Conservation (phyloP, 2,113 vertebrate species). For the Corythoichthys intestinalis region DNA sequence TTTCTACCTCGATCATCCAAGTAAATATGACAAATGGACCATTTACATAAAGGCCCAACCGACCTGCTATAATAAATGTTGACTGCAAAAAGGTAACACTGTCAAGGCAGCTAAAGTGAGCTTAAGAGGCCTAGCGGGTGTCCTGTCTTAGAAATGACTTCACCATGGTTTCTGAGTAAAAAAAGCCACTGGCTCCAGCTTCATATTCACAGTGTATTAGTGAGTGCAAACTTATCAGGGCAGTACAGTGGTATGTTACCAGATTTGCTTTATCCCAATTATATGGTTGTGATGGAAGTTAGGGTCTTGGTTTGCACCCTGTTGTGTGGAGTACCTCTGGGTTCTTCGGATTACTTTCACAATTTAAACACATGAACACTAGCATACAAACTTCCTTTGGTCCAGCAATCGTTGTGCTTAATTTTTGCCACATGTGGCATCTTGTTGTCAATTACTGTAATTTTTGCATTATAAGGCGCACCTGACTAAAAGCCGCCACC, state of each 20-base stretch:
- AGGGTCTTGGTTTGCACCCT: background rate
- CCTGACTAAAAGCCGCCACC: too few species aligned
- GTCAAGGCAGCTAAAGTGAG: background rate
- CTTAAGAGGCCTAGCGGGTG: background rate
- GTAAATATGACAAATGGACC: background rate
- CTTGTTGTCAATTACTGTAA: too few species aligned
- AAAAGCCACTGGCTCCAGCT: background rate
- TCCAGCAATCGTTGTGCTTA: too few species aligned
- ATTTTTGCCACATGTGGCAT: too few species aligned
- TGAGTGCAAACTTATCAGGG: background rate
- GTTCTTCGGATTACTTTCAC: background rate
- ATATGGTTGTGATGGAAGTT: background rate
- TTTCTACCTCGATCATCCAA: background rate
- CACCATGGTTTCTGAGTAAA: background rate
- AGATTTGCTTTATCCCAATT: background rate
- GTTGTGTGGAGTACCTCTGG: background rate
- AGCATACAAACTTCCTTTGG: too few species aligned
- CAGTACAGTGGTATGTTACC: background rate
- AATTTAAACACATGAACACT: background rate
- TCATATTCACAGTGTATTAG: background rate
- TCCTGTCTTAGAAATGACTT: conserved; percentile 1
- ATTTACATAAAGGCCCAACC: background rate
- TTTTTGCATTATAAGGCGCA: too few species aligned
- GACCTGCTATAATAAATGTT: background rate
- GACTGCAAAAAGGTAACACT: background rate